These are phyloP conservation scores for Drosophila meridionalis DNA, from an alignment of 2,888 invertebrate species.

Conservation along the genomic window DNA sequence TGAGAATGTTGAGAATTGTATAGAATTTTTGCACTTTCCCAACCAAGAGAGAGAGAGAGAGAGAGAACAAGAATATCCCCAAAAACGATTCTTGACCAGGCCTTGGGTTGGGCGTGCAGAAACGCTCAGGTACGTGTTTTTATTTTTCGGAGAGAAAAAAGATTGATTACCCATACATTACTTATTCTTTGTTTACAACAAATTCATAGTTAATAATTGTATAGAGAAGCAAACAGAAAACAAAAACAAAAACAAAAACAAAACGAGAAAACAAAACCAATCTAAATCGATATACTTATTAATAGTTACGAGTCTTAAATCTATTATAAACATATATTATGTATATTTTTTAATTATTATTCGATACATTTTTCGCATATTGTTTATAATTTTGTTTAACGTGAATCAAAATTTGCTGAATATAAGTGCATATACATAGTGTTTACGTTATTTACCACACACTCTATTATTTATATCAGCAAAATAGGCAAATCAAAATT, in stretches of 20 bases:
- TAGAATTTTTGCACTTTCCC: slow-evolving; percentile 69
- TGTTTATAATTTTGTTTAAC: slow-evolving; percentile 71
- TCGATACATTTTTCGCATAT: slow-evolving; percentile 31
- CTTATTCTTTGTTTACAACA: slow-evolving; percentile 78
- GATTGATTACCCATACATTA: slow-evolving; percentile 86
- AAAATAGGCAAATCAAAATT: slow-evolving; percentile 72
- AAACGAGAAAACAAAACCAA: slow-evolving; percentile 30
- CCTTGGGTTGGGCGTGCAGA: slow-evolving; percentile 62
- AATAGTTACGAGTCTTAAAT: slow-evolving; percentile 43
- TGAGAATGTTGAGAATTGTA: slow-evolving; percentile 80
- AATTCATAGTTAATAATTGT: slow-evolving; percentile 74
- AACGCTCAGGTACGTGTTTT: slow-evolving; percentile 87
- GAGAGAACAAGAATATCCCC: neutral
- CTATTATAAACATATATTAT: slow-evolving; percentile 3
- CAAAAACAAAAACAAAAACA: slow-evolving; percentile 9
- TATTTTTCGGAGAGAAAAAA: slow-evolving; percentile 88
- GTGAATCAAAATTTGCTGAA: slow-evolving; percentile 78
- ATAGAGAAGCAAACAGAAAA: slow-evolving; percentile 21
- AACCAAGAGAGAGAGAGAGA: slow-evolving; percentile 17
- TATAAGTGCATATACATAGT: slow-evolving; percentile 74
- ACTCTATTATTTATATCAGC: slow-evolving; percentile 60
- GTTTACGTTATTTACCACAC: slow-evolving; percentile 40
- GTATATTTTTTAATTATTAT: slow-evolving; percentile 59
- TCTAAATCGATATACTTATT: slow-evolving; percentile 53
- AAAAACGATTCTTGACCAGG: slow-evolving; percentile 10